Percentiles rank a stretch among this genome's conserved stretches.
phyloP scores from a whole-genome alignment of 2,113 vertebrate species.

The Tragelaphus scriptus region DNA sequence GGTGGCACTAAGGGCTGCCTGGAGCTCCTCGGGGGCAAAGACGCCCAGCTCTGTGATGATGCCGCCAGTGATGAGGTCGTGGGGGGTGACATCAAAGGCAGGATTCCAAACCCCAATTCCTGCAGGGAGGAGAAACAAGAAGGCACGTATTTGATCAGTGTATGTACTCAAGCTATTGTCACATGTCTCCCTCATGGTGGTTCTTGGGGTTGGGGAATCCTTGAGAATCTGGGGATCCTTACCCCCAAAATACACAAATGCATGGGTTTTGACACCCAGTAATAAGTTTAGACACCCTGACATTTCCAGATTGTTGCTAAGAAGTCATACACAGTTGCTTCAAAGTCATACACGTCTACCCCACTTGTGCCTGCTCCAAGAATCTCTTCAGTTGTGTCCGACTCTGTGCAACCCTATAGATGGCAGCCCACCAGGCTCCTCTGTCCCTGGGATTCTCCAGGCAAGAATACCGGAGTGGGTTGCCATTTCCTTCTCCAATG shows the following conservation, averaged over 20 bases:
- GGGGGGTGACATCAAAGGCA: slow-evolving; percentile 92
- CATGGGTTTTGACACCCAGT: not conserved
- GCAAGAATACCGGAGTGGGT: too few relatives aligned
- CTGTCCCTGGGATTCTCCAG: too few relatives aligned
- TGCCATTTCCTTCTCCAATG: too few relatives aligned
- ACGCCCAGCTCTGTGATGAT: slow-evolving; percentile 93
- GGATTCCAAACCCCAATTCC: slow-evolving; percentile 94
- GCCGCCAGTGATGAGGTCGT: slow-evolving; percentile 91
- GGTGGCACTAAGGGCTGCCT: slow-evolving; percentile 78
- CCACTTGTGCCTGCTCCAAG: not conserved
- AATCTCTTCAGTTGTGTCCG: not conserved
- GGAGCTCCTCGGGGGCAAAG: slow-evolving; percentile 89
- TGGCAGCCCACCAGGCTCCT: too few relatives aligned
- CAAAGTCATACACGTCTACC: not conserved
- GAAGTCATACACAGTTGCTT: too few relatives aligned
- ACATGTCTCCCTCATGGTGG: not conserved
- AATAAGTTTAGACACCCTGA: not conserved
- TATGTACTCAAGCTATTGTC: not conserved
- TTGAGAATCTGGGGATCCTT: not conserved
- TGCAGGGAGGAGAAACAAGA: slow-evolving; percentile 49
- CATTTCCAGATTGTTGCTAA: not conserved
- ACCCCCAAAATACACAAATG: not conserved
- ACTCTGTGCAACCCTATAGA: too few relatives aligned
- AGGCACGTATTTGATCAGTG: not conserved
- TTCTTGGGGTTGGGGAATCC: not conserved